Base-by-base conservation (phyloP, 1,140 invertebrate genomes). In the Pseudoatta argentina region DNA sequence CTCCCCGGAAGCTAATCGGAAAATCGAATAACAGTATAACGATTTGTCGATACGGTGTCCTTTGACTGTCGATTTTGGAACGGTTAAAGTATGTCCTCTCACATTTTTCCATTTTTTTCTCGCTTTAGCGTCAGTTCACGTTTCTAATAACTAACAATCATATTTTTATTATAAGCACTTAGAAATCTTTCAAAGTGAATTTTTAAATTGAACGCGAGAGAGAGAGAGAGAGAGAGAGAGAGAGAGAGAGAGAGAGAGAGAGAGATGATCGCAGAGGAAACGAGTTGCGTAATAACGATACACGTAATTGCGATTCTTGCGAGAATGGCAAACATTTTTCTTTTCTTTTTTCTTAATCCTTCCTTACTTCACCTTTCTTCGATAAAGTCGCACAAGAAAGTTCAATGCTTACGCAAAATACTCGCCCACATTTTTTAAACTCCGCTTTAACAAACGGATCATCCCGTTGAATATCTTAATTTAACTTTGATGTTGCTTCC, bases 121-220 rank as follows among this genome's bases (percentile, higher is more conserved):
- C 16, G 16, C 30, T 0, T 34, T 3, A 8, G 4, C 53, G 5
- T 55, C 18, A 55, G 16, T 27, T n/a, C 24, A 27, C 30, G 18
- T 34, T 67, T 67, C 34, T 34, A 34, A 44, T 16, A 4, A 16
- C 27, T 27, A 16, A 34, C 8, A 18, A 30, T 3, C 30, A n/a
- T n/a, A 7, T 21, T 57, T 34, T 30, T 34, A 57, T 57, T 75
- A 34, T 12, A 7, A 55, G 7, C 51, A 18, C 18, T 7, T 53
- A 18, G 10, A 30, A 21, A 3, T n/a, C 51, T 55, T 51, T 3
- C 24, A 24, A 16, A 27, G 27, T 30, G 18, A 73, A 75, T 39
- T 75, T 34, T 57, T 18, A 75, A 57, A 75, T 75, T n/a, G 30
- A 57, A 57, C 53, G 71, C 4, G 27, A 30, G 27, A 30, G 27